phyloP scores from a whole-genome alignment of 2,113 vertebrate genomes.

The Oplegnathus fasciatus region DNA sequence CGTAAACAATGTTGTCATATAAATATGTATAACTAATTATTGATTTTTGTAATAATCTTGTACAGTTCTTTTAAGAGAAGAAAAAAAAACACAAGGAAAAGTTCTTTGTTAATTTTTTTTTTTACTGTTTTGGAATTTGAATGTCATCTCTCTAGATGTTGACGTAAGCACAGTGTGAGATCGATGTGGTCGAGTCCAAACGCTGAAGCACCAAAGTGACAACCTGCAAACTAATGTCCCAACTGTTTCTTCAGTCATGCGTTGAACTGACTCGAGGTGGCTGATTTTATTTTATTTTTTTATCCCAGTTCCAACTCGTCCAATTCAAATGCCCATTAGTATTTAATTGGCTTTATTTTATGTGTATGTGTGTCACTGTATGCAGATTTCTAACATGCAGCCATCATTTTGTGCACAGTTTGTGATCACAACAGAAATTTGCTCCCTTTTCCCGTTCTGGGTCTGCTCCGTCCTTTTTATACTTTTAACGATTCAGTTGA shows the following conservation, averaged over 20 bases:
- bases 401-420: background rate
- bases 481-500: background rate
- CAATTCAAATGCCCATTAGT: conserved; percentile 6
- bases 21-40: conserved; percentile 85
- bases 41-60: conserved; percentile 82
- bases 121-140: conserved; percentile 78
- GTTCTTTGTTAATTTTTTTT: conserved; percentile 67
- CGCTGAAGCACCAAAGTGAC: conserved; percentile 56
- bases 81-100: conserved; percentile 58
- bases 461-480: background rate
- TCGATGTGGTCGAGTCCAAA: conserved; percentile 61
- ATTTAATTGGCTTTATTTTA: background rate
- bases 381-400: background rate
- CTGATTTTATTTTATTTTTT: background rate
- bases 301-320: background rate
- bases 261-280: background rate
- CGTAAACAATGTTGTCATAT: conserved; percentile 80
- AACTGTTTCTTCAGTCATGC: background rate
- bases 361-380: background rate
- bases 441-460: background rate
- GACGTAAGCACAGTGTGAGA: conserved; percentile 76
- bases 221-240: background rate
- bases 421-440: background rate
- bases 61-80: conserved; percentile 81
- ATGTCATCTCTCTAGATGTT: conserved; percentile 76